Evolutionary conservation across 2,113 vertebrate species (phyloP).

Genomic region (Myrmecobius fasciatus): DNA sequence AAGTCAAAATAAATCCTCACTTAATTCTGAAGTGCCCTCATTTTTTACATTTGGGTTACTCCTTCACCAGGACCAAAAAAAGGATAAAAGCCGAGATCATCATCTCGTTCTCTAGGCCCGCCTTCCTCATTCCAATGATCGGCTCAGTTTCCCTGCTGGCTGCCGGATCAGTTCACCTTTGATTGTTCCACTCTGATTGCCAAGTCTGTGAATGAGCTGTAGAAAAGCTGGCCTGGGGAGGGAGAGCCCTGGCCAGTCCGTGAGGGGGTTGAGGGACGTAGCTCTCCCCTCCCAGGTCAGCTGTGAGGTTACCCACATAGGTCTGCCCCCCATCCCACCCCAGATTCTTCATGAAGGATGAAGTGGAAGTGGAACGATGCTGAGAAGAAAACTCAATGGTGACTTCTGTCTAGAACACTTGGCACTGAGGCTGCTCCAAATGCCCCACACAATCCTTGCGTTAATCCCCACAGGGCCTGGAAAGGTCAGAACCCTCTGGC

Average conservation of each 20-base stretch:
- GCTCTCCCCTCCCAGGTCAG: background rate
- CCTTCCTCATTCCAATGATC: conserved; percentile 40
- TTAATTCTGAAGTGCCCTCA: conserved; percentile 47
- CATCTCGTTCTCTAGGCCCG: conserved; percentile 28
- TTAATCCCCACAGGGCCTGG: background rate
- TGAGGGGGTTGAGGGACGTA: background rate
- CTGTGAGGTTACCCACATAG: background rate
- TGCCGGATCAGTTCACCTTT: conserved; percentile 56
- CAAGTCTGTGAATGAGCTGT: conserved; percentile 40
- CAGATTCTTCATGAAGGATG: background rate
- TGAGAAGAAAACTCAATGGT: background rate
- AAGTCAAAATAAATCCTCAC: conserved; percentile 48
- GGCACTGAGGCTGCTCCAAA: background rate
- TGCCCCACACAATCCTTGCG: background rate
- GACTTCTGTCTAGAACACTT: background rate
- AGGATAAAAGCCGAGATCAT: conserved; percentile 38
- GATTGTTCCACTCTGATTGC: conserved; percentile 44
- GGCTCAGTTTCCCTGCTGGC: conserved; percentile 40
- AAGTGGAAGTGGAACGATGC: background rate
- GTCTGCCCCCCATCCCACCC: conserved; percentile 11
- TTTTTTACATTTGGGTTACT: conserved; percentile 56
- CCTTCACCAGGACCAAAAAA: conserved; percentile 41
- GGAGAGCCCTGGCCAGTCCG: background rate
- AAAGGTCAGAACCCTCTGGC: background rate
- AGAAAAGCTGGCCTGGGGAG: conserved; percentile 45